These are phyloP conservation scores for Salticus scenicus DNA, from an alignment of 2,888 invertebrate species.

Conservation along the genomic window DNA sequence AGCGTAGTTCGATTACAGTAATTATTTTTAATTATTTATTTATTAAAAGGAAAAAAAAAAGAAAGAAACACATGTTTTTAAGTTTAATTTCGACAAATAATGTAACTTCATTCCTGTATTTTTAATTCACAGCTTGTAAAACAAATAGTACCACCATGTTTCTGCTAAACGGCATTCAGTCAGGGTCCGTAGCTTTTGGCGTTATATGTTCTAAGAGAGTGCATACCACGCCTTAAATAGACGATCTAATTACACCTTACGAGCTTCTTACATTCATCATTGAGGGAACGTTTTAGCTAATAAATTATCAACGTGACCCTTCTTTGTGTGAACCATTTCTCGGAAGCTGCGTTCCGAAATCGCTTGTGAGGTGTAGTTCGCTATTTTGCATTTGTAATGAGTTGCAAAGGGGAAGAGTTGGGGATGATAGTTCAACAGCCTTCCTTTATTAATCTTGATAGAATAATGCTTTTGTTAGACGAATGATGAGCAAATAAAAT, in stretches of 20 bases:
- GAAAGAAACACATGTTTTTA: too few relatives aligned
- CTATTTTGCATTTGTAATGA: slow-evolving; percentile 12
- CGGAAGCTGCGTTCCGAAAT: not conserved
- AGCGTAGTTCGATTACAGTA: too few relatives aligned
- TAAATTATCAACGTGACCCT: slow-evolving; percentile 30
- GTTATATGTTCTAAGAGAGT: not conserved
- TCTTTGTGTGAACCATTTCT: slow-evolving; percentile 1
- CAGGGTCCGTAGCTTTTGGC: slow-evolving; percentile 17
- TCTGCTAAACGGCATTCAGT: not conserved
- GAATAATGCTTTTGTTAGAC: not conserved
- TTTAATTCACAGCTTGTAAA: too few relatives aligned
- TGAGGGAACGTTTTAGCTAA: slow-evolving; percentile 35
- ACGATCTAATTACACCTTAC: slow-evolving; percentile 64
- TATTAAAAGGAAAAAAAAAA: too few relatives aligned
- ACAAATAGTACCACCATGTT: too few relatives aligned
- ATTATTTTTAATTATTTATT: too few relatives aligned
- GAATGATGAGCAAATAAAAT: too few relatives aligned
- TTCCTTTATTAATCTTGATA: not conserved
- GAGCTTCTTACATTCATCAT: slow-evolving; percentile 55
- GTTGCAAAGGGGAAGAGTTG: not conserved
- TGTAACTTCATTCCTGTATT: too few relatives aligned
- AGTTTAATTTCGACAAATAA: too few relatives aligned
- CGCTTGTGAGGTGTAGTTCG: not conserved
- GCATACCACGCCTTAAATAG: slow-evolving; percentile 30
- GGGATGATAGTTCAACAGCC: not conserved